Evolutionary conservation across 2,113 vertebrate species (phyloP).

Genomic region (Ptychochromis oligacanthus): DNA sequence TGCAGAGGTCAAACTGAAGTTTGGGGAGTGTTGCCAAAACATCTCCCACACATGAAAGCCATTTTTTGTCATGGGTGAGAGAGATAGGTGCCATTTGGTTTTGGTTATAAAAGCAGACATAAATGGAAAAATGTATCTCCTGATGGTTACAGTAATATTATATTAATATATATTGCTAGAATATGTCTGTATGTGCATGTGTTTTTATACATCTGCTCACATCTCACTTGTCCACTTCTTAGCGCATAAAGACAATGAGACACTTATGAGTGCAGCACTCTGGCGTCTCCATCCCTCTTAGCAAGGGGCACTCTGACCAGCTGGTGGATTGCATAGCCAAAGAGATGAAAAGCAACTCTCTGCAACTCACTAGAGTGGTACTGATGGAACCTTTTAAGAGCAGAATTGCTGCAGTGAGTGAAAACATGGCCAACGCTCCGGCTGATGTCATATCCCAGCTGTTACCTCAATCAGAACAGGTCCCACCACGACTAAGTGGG

Average conservation of each 20-base stretch:
- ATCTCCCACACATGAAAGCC: slow-evolving; percentile 62
- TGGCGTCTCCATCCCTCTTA: slow-evolving; percentile 53
- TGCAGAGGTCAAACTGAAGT: slow-evolving; percentile 74
- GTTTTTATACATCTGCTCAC: slow-evolving; percentile 29
- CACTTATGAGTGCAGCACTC: slow-evolving; percentile 55
- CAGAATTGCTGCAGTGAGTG: slow-evolving; percentile 75
- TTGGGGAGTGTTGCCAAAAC: slow-evolving; percentile 68
- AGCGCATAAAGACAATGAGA: slow-evolving; percentile 56
- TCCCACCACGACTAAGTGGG: slow-evolving; percentile 70
- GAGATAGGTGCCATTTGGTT: slow-evolving; percentile 65
- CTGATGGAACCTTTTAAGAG: slow-evolving; percentile 83
- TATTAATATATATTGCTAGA: slow-evolving; percentile 8
- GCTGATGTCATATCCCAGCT: slow-evolving; percentile 83
- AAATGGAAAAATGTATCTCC: slow-evolving; percentile 35
- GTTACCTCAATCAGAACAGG: slow-evolving; percentile 76
- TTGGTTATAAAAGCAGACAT: slow-evolving; percentile 47
- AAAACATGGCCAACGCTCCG: slow-evolving; percentile 79
- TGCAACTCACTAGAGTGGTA: slow-evolving; percentile 74
- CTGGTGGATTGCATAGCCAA: slow-evolving; percentile 73
- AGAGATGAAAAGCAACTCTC: slow-evolving; percentile 80
- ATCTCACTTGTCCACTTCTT: slow-evolving; percentile 24
- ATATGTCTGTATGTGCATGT: not conserved
- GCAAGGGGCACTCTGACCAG: slow-evolving; percentile 66
- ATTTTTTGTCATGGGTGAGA: slow-evolving; percentile 46
- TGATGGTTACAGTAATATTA: not conserved